These are phyloP conservation scores for Xanthostigma xanthostigma DNA, from an alignment of 2,888 invertebrate genomes.

Conservation along the genomic window DNA sequence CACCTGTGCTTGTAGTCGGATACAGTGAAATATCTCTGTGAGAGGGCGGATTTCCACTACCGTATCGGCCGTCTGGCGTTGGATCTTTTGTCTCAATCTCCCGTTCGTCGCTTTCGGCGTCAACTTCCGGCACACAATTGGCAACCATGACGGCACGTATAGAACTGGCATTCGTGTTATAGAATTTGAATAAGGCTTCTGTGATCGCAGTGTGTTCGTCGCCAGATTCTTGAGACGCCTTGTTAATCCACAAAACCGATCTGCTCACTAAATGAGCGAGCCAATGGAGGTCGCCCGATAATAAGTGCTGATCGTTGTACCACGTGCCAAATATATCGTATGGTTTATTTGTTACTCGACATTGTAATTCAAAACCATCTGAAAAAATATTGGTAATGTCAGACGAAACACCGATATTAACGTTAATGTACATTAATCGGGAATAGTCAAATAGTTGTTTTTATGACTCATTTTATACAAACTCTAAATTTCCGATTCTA, in stretches of 20 bases:
- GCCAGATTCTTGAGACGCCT: slow-evolving; percentile 64
- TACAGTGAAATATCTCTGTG: slow-evolving; percentile 27
- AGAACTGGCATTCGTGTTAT: slow-evolving; percentile 66
- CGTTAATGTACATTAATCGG: not conserved
- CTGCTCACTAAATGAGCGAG: slow-evolving; percentile 57
- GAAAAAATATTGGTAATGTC: slow-evolving; percentile 14
- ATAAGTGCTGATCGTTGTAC: slow-evolving; percentile 66
- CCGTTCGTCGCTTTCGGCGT: slow-evolving; percentile 20
- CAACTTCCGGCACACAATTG: slow-evolving; percentile 39
- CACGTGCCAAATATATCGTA: slow-evolving; percentile 84
- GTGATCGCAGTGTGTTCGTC: slow-evolving; percentile 67
- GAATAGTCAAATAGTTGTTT: slow-evolving; percentile 1
- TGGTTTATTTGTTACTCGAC: slow-evolving; percentile 65
- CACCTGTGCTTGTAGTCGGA: too few relatives aligned
- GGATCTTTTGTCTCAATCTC: slow-evolving; percentile 14
- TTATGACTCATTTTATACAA: not conserved
- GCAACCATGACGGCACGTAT: slow-evolving; percentile 64
- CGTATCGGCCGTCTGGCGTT: slow-evolving; percentile 14
- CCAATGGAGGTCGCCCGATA: slow-evolving; percentile 72
- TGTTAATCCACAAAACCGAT: slow-evolving; percentile 66
- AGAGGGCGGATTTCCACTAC: slow-evolving; percentile 36
- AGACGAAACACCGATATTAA: too few relatives aligned
- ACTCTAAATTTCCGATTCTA: too few relatives aligned
- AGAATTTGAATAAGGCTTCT: slow-evolving; percentile 41
- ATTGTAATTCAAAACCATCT: slow-evolving; percentile 55